Base-by-base conservation (phyloP, 2,113 vertebrate genomes). In the Pipa parva region DNA sequence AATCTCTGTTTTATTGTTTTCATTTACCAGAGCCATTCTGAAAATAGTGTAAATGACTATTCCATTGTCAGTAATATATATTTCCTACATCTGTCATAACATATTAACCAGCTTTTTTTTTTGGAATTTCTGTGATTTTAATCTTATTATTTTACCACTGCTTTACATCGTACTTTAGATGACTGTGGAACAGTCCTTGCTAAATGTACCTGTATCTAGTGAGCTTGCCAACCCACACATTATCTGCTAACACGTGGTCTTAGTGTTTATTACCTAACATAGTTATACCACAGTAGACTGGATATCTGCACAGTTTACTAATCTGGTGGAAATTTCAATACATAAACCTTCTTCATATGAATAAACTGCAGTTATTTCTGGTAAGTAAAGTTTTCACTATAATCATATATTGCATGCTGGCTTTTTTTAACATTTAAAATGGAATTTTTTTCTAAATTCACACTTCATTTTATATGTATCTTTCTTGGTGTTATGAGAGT, bases 251-350 rank as follows among this genome's bases (percentile, higher is more conserved):
- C 39, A 37, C 56, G 56, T 65, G 63, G 37, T 28, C 37, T 65
- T 56, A 52, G 51, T 65, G 63, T 65, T 65, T 65, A 65, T 65
- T 65, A 65, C 63, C 50, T 65, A 57, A 56, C 63, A 65, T 45
- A 56, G 51, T 55, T 65, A 46, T 28, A 65, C 51, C 63, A 29
- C 51, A 65, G 63, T 13, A 65, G 63, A 29, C 36, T 45, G 36
- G n/a, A 26, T 33, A 59, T 13, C 36, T 42, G 36, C 58, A 45
- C 21, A 45, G 33, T 25, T 52, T 56, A 36, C 51, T 65, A 65
- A 65, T 45, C 51, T 65, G 51, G 55, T 65, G 63, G 51, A 65
- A 65, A 65, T 56, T 36, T 25, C 49, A 45, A 65, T 65, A 65
- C n/a, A n/a, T n/a, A n/a, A n/a, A n/a, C n/a, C n/a, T n/a, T n/a